Conservation (phyloP, 2,797 vertebrate genomes). For the Moxostoma hubbsi region DNA sequence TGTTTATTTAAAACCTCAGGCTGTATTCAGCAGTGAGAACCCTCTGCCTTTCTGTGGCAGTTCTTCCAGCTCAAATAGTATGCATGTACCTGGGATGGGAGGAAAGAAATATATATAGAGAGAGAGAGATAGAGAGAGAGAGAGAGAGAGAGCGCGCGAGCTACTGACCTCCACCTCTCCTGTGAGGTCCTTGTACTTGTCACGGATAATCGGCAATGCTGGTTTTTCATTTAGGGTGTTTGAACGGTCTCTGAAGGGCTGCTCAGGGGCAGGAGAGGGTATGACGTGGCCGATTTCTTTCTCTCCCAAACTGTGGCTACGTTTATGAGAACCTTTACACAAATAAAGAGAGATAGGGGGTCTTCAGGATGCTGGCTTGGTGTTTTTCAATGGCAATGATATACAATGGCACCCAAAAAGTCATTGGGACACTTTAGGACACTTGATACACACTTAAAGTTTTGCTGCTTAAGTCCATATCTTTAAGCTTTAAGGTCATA, state of each 20-base stretch:
- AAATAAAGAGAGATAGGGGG: background rate
- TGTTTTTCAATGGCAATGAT: conserved; percentile 10
- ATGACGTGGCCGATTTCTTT: conserved; percentile 89
- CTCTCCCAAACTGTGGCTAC: conserved; percentile 95
- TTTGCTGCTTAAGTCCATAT: no score
- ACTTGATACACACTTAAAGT: no score
- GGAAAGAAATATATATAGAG: conserved; percentile 4
- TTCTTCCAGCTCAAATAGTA: background rate
- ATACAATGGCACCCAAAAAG: background rate
- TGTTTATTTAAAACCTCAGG: conserved; percentile 20
- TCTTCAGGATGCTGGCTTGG: background rate
- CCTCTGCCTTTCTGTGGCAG: background rate
- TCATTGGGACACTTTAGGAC: no score
- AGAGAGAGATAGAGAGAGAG: background rate
- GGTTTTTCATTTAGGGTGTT: conserved; percentile 94
- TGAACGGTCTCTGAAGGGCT: conserved; percentile 91
- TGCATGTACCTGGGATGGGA: background rate
- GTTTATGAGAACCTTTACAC: conserved; percentile 91
- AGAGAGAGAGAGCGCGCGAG: background rate
- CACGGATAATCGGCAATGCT: conserved; percentile 91
- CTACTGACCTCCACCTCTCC: conserved; percentile 95
- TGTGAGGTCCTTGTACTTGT: conserved; percentile 98
- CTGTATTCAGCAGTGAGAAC: background rate
- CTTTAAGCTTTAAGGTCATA: no score
- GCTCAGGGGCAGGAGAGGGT: conserved; percentile 84